Percentiles rank a stretch among this genome's conserved stretches.
phyloP scores from a whole-genome alignment of 2,888 invertebrate species.

The Syritta pipiens region DNA sequence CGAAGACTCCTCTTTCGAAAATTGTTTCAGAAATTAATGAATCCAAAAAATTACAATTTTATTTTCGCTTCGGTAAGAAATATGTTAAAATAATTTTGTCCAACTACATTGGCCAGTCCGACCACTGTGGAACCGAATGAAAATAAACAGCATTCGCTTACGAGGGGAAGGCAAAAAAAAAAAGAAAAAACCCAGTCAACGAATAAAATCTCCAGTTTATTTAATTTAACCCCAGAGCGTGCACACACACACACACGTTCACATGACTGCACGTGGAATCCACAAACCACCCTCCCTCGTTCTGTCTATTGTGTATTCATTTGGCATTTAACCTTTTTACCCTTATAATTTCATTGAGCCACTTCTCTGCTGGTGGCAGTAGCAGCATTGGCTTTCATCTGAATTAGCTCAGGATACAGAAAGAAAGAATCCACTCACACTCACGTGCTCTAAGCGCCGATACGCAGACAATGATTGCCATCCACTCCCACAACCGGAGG shows the following conservation, averaged over 20 bases:
- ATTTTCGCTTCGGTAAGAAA: no score
- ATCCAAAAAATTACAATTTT: no score
- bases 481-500: not conserved
- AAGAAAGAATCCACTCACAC: no score
- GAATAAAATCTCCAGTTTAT: slow-evolving; percentile 58
- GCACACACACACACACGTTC: not conserved
- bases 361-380: not conserved
- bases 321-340: slow-evolving; percentile 58
- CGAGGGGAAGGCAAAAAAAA: slow-evolving; percentile 6
- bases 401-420: slow-evolving; percentile 30
- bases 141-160: no score
- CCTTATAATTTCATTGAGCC: slow-evolving; percentile 55
- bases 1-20: no score
- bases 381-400: not conserved
- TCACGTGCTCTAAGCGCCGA: not conserved
- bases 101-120: no score
- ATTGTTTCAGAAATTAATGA: no score
- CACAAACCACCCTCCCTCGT: not conserved
- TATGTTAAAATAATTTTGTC: no score
- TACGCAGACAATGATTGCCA: slow-evolving; percentile 14
- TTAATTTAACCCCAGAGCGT: slow-evolving; percentile 40
- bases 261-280: not conserved
- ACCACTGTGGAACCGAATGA: no score
- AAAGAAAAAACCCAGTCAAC: not conserved
- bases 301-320: slow-evolving; percentile 48